phyloP scores from a whole-genome alignment of 2,113 vertebrate species.

The Pimephales promelas region DNA sequence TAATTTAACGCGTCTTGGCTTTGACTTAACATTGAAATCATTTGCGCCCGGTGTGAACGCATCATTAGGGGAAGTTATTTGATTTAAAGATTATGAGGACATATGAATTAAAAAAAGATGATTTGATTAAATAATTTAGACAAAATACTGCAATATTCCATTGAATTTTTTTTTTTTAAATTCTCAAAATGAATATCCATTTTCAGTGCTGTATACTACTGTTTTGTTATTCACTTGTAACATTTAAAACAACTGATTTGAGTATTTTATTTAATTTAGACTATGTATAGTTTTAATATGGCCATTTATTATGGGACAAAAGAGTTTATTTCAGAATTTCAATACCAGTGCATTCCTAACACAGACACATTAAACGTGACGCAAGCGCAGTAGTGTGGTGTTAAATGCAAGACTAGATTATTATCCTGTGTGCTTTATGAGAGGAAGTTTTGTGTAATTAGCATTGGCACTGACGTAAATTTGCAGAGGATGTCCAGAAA shows the following conservation, averaged over 20 bases:
- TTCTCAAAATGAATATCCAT: not conserved
- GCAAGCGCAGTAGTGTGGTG: not conserved
- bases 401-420: not conserved
- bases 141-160: too few species aligned
- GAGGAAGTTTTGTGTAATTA: constrained; percentile 28
- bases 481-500: not conserved
- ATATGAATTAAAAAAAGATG: too few species aligned
- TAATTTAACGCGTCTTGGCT: too few species aligned
- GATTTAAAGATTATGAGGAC: too few species aligned
- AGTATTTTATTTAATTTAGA: not conserved
- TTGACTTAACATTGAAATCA: too few species aligned
- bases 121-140: too few species aligned
- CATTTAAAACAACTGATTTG: not conserved
- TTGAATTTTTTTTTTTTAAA: too few species aligned
- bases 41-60: too few species aligned
- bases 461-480: not conserved
- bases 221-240: not conserved
- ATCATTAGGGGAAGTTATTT: too few species aligned
- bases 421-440: constrained; percentile 11
- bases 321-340: not conserved
- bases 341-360: not conserved
- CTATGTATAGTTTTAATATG: not conserved
- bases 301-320: not conserved
- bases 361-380: not conserved
- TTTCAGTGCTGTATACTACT: not conserved